Conservation (phyloP, 2,888 invertebrate species). For the Gandaritis pyraliata region DNA sequence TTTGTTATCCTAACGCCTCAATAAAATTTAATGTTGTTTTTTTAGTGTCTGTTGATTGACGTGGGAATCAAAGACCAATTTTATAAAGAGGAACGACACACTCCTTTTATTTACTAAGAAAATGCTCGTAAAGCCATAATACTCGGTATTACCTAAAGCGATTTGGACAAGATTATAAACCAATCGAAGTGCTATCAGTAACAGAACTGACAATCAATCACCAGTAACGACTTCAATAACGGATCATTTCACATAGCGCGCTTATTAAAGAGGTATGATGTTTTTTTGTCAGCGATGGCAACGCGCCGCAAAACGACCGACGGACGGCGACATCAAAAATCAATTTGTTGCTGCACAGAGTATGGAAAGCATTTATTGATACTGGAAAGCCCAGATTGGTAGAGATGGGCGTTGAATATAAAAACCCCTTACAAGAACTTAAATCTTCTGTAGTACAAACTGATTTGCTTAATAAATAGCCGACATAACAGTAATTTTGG, state of each 20-base stretch:
- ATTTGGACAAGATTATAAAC: too few species aligned
- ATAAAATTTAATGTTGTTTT: slow-evolving; percentile 48
- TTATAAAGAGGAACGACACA: slow-evolving; percentile 34
- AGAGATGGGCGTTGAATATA: too few species aligned
- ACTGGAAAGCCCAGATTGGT: not conserved
- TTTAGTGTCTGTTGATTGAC: slow-evolving; percentile 33
- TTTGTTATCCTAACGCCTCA: slow-evolving; percentile 65
- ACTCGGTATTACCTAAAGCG: too few species aligned
- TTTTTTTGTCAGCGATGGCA: slow-evolving; percentile 49
- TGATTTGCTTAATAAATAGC: too few species aligned
- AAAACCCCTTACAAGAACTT: too few species aligned
- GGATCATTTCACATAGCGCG: slow-evolving; percentile 51
- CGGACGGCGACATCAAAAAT: slow-evolving; percentile 71
- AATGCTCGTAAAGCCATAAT: too few species aligned
- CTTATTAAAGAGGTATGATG: slow-evolving; percentile 42
- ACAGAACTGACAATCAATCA: slow-evolving; percentile 56
- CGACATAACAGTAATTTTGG: too few species aligned
- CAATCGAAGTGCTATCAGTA: slow-evolving; percentile 40
- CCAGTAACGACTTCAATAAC: slow-evolving; percentile 49
- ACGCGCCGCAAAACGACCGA: slow-evolving; percentile 59
- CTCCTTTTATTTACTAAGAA: not conserved
- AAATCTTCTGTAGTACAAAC: too few species aligned
- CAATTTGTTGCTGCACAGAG: slow-evolving; percentile 59
- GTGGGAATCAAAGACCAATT: slow-evolving; percentile 7
- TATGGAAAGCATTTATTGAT: slow-evolving; percentile 8